A percentile compares a stretch with the other conserved stretches of the same genome.
These are phyloP conservation scores for Gouania willdenowi DNA, from an alignment of 2,797 vertebrate species.

Conservation along the genomic window DNA sequence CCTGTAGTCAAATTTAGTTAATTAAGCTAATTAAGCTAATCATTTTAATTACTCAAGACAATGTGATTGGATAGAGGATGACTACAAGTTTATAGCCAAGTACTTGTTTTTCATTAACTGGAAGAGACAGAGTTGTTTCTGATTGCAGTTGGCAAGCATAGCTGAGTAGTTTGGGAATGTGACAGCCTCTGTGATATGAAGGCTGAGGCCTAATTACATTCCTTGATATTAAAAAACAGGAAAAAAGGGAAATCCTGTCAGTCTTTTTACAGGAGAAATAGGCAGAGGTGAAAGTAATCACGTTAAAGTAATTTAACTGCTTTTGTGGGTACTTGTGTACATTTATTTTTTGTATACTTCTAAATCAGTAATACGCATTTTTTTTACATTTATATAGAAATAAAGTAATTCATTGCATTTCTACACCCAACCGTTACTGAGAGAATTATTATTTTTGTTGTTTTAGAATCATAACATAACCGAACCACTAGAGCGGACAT, in stretches of 20 bases:
- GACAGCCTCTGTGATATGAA: constrained; percentile 99
- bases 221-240: constrained; percentile 83
- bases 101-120: constrained; percentile 99
- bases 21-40: constrained; percentile 99
- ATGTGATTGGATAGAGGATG: constrained; percentile 99
- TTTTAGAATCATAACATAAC: too few species aligned
- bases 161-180: constrained; percentile 87
- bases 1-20: constrained; percentile 99
- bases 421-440: too few species aligned
- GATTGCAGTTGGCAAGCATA: constrained; percentile 97
- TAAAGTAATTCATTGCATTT: too few species aligned
- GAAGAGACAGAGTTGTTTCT: constrained; percentile 99
- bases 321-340: too few species aligned
- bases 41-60: constrained; percentile 99
- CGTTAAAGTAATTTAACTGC: too few species aligned
- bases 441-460: too few species aligned
- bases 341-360: too few species aligned
- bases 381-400: too few species aligned
- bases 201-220: constrained; percentile 98
- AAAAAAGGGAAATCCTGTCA: constrained; percentile 85
- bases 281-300: too few species aligned
- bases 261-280: constrained; percentile 92
- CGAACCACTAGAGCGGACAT: too few species aligned
- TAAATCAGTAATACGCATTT: too few species aligned
- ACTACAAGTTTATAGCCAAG: constrained; percentile 99